phyloP scores from a whole-genome alignment of 2,797 vertebrate genomes.

The Gambelia wislizenii region DNA sequence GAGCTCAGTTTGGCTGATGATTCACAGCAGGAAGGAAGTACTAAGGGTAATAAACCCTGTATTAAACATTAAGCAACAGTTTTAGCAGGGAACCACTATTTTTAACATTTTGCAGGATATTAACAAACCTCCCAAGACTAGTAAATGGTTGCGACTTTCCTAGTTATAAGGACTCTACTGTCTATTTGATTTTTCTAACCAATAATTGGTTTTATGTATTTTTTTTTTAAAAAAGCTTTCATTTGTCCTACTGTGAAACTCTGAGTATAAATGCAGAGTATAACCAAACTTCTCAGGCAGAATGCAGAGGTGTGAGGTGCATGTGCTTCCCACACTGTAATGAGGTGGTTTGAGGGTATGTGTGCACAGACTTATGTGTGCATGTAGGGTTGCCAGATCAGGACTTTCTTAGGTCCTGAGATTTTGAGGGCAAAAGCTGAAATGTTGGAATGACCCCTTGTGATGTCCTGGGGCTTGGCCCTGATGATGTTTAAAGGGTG shows the following conservation, averaged over 20 bases:
- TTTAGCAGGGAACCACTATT: background rate
- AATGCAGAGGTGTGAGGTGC: too few species aligned
- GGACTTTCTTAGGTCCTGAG: too few species aligned
- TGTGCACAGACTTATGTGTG: too few species aligned
- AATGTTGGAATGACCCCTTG: too few species aligned
- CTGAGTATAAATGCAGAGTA: background rate
- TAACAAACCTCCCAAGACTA: conserved; percentile 5
- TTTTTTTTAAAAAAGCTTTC: background rate
- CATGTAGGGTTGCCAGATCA: too few species aligned
- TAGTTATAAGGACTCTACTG: background rate
- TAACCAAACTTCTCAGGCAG: background rate
- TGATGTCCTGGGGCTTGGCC: too few species aligned
- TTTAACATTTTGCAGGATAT: background rate
- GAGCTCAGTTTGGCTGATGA: background rate
- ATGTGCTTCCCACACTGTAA: too few species aligned
- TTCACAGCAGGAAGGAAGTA: background rate
- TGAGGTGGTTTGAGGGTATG: too few species aligned
- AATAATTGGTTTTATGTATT: too few species aligned
- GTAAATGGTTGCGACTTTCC: background rate
- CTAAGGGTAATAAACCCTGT: background rate
- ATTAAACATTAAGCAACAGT: conserved; percentile 18
- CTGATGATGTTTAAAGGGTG: too few species aligned
- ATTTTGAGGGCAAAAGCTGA: too few species aligned
- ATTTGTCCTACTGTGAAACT: background rate
- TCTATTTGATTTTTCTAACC: too few species aligned